Evolutionary conservation across 2,888 invertebrate species (phyloP), one percentile per base, ranked within the genome.

Genomic region (Trissolcus japonicus): DNA sequence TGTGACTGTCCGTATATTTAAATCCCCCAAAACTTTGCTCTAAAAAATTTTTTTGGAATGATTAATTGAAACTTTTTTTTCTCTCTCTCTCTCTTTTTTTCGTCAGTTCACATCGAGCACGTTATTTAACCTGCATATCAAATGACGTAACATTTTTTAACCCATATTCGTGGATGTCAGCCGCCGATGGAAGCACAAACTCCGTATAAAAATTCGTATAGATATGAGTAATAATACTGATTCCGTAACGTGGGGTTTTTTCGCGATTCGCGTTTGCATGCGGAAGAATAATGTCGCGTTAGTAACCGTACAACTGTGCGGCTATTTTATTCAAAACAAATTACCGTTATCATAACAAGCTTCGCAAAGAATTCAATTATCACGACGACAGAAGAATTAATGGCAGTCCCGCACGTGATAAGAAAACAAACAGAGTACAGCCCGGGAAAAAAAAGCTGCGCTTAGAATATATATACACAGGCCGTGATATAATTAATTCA

Each of bases 281-380:
- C 65, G 56, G 51, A 46, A 62, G 71, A 71, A 76, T 67, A 72
- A 76, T 72, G 62, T 62, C 67, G 43, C 76, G 71, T 66, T 71
- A 54, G 56, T 7, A 29, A 29, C 29, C 29, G 29, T 29, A 29
- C 29, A 29, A 29, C 56, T 50, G 53, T 57, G 60, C 55, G 51
- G 63, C 56, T 54, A 63, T 62, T 67, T 63, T 59, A 67, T 72
- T 48, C 56, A 60, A 54, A 40, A 59, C 62, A 72, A 76, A 76
- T 76, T 72, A 76, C 67, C 72, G 57, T 67, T 63, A 76, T 72
- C 72, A 66, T 62, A 72, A 72, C 63, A 61, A 55, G 76, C 41
- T 62, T 67, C 71, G 13, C 59, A 66, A 67, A 71, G 57, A 76
- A 76, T 71, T 67, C 71, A 71, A 66, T 76, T 62, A 76, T 71